These are phyloP conservation scores for Pollenia labialis DNA, from an alignment of 2,888 invertebrate species.

Conservation along the genomic window DNA sequence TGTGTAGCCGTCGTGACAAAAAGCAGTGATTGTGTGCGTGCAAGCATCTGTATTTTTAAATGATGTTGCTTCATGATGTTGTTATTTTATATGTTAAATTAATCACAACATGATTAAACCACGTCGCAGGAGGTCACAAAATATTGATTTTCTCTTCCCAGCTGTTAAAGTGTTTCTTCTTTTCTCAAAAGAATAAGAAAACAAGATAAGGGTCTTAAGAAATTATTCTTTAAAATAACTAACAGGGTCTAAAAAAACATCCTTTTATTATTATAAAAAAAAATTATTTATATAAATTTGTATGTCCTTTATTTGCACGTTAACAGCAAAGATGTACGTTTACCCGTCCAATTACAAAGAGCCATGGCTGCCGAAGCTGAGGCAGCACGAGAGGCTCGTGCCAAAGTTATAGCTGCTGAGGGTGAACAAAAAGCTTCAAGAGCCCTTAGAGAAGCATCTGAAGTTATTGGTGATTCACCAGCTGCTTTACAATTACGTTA, in stretches of 20 bases:
- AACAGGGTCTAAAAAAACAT: constrained; percentile 17
- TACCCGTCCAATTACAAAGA: constrained; percentile 95
- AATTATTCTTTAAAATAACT: background rate
- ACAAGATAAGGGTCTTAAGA: background rate
- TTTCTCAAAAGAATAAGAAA: background rate
- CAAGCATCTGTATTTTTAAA: constrained; percentile 8
- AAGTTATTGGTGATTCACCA: constrained; percentile 97
- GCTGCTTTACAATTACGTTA: constrained; percentile 98
- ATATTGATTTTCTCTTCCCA: constrained; percentile 43
- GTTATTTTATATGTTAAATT: constrained; percentile 34
- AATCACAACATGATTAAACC: constrained; percentile 46
- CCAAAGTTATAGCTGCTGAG: constrained; percentile 98
- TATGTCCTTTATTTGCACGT: background rate
- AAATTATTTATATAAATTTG: background rate
- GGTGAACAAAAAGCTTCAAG: constrained; percentile 98
- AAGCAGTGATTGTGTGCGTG: background rate
- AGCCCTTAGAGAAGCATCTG: constrained; percentile 97
- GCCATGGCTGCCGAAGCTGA: constrained; percentile 99
- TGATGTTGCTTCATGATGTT: constrained; percentile 26
- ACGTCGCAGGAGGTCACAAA: constrained; percentile 34
- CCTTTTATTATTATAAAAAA: background rate
- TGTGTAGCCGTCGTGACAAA: constrained; percentile 5
- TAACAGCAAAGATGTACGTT: constrained; percentile 94
- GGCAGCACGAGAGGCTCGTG: constrained; percentile 95
- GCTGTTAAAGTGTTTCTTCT: background rate